Evolutionary conservation across 2,888 invertebrate genomes (phyloP).

Genomic region (Flabesymbios commensalis): DNA sequence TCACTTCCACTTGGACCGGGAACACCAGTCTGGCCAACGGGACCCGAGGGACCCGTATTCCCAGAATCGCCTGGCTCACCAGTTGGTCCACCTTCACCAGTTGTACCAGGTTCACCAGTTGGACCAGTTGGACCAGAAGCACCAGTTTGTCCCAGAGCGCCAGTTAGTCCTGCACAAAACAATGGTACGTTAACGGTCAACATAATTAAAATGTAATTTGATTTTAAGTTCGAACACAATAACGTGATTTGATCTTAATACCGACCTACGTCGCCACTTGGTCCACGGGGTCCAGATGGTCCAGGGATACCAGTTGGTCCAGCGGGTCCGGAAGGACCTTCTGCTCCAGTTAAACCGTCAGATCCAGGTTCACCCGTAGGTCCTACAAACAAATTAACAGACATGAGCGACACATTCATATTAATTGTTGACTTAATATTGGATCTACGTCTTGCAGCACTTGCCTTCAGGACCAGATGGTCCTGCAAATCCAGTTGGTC

Average conservation of each 20-base stretch:
- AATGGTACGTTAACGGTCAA: too few relatives aligned
- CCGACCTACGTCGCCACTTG: not conserved
- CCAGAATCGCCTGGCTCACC: slow-evolving; percentile 1
- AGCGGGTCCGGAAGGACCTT: not conserved
- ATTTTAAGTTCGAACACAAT: too few relatives aligned
- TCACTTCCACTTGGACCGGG: slow-evolving; percentile 2
- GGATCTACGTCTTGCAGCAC: too few relatives aligned
- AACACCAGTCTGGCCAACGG: not conserved
- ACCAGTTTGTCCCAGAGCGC: not conserved
- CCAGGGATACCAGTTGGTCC: not conserved
- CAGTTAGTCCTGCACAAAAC: not conserved
- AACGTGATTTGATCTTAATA: too few relatives aligned
- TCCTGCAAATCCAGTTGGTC: not conserved
- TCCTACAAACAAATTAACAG: too few relatives aligned
- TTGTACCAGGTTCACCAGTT: not conserved
- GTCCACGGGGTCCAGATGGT: not conserved
- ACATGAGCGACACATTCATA: too few relatives aligned
- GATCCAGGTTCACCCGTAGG: not conserved
- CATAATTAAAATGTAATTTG: too few relatives aligned
- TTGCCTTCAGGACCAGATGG: not conserved
- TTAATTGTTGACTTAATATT: too few relatives aligned
- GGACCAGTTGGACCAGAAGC: not conserved
- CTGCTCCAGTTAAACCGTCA: not conserved
- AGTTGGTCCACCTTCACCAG: slow-evolving; percentile 1
- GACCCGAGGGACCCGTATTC: slow-evolving; percentile 2